Base-by-base conservation (phyloP, 30 jellyfish, hydroid and myxozoan genomes). In the Hydractinia symbiolongicarpus region DNA sequence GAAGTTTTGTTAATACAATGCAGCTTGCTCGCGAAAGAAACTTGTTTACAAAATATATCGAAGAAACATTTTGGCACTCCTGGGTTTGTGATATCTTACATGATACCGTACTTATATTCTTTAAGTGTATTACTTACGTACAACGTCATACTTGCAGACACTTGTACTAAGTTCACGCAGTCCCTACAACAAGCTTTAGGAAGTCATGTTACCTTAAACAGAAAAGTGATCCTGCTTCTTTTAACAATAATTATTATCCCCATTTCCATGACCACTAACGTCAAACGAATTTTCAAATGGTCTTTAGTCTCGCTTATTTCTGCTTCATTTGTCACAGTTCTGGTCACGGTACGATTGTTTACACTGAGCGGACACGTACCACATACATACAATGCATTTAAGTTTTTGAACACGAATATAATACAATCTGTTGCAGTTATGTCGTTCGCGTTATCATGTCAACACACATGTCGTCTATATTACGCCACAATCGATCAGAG, bases 381-480 rank as follows among this genome's bases (percentile, higher is more conserved):
- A 55, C 82, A 79, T 30, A 79, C 67, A 5, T 50, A 60, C 53
- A 19, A 66, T 61, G 53, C 69, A 7, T 53, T 20, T 50, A 60
- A 66, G 44, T 71, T 20, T 58, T 58, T 71, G 9, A 60, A 77
- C 16, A 50, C 54, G 54, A 79, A 79, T 79, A 5, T 79, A 61
- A 9, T 79, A n/a, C 87, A 79, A 79, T 79, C 87, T 5, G 66
- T 79, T 1, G 87, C 87, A 61, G 73, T 79, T 20, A 66, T 66
- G 57, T 61, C 87, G 30, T 79, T 53, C 44, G 81, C 69, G 9
- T 53, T 79, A 53, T 9, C 66, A 9, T 79, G 87, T 52, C 87
- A 79, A 66, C 87, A 79, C 64, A 53, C 83, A 14, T 50, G 58
- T 79, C 87, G 87, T 49, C 21, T 66, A 15, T 19, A 62, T 79